Evolutionary conservation across 2,797 vertebrate genomes (phyloP), one percentile per base, ranked within the genome.

Genomic region (Pangasius macronema): DNA sequence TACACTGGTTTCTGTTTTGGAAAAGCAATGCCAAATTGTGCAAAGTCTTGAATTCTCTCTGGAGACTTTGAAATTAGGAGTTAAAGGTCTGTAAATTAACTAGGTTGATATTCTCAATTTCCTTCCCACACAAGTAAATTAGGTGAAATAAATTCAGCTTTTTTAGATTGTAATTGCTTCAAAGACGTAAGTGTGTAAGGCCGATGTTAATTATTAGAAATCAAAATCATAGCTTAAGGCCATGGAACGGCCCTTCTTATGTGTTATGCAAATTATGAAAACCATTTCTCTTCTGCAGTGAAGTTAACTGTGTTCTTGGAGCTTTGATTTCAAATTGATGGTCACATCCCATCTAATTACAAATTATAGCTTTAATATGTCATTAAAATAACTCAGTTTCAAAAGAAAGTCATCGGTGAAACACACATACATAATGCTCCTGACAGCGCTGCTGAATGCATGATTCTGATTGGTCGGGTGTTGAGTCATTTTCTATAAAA

Each of bases 121-220:
- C 49, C 20, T 63, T 63, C 22, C 30, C 46, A 75, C 51, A 75
- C 68, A 73, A 82, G 36, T 39, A 59, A 61, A 81, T 81, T 61
- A 68, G 3, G 22, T 1, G 8, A 85, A 82, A 85, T 87, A 82
- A 39, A 77, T 82, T 70, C 14, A 3, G 27, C 27, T 82, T 81
- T 79, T 80, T 14, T 13, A 42, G 27, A 82, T 68, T 82, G 53
- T 65, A 83, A 84, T 81, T 73, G 49, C 46, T 70, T 51, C 53
- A 83, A 86, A 88, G 67, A 75, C 59, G 42, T 83, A 84, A 53
- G 86, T 84, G 83, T 63, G 73, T 49, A 89, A 88, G 59, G n/a
- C 73, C 10, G 39, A 72, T 79, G 53, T 68, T 9, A 81, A 80
- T 88, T 70, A 87, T 87, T 86, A 79, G 53, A 27, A 42, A 81